These are phyloP conservation scores for Taurulus bubalis DNA, from an alignment of 2,113 vertebrate genomes.

Conservation along the genomic window DNA sequence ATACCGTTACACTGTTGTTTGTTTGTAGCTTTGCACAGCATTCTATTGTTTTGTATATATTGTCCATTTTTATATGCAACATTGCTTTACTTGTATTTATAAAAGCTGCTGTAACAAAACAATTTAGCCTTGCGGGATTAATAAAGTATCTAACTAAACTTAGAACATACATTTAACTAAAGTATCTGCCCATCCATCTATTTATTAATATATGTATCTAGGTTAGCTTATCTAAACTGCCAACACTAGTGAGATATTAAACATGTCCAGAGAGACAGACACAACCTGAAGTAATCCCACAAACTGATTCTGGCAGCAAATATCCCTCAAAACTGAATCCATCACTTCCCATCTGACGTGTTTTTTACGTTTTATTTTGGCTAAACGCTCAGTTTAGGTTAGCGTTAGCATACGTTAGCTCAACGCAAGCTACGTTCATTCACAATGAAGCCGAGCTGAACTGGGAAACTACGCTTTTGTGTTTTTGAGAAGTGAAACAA, in stretches of 20 bases:
- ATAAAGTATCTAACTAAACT: background rate
- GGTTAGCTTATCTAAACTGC: too few relatives aligned
- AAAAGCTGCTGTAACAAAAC: too few relatives aligned
- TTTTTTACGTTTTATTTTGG: background rate
- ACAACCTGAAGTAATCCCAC: background rate
- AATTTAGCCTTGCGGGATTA: background rate
- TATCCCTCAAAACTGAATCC: too few relatives aligned
- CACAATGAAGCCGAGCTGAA: constrained; percentile 29
- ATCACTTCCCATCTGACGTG: background rate
- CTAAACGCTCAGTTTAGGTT: background rate
- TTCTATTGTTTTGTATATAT: too few relatives aligned
- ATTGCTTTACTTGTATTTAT: too few relatives aligned
- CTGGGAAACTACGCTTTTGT: background rate
- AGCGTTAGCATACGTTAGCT: constrained; percentile 44
- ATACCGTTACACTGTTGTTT: too few relatives aligned
- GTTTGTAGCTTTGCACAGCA: too few relatives aligned
- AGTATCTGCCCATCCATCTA: too few relatives aligned
- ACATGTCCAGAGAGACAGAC: background rate
- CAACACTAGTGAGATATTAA: background rate
- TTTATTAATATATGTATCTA: too few relatives aligned
- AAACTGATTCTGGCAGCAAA: too few relatives aligned
- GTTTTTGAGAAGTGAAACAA: background rate
- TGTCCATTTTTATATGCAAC: too few relatives aligned
- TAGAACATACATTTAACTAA: too few relatives aligned
- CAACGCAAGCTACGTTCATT: constrained; percentile 19